phyloP scores from a whole-genome alignment of 2,797 vertebrate genomes.

The Etheostoma perlongum region DNA sequence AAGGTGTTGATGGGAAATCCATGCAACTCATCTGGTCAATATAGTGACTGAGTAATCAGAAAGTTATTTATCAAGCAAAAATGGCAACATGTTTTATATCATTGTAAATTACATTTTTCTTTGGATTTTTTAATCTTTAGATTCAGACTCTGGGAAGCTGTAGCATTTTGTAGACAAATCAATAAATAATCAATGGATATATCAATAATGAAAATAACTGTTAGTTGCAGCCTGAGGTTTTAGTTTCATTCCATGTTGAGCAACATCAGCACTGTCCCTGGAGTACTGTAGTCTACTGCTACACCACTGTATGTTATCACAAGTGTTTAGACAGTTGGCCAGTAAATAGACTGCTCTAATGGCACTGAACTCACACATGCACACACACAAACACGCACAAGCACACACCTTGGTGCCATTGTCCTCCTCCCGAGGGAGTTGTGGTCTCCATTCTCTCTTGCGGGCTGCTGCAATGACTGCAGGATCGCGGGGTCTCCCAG shows the following conservation, averaged over 20 bases:
- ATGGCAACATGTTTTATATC: background rate
- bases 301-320: constrained; percentile 76
- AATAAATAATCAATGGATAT: background rate
- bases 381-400: constrained; percentile 39
- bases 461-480: constrained; percentile 69
- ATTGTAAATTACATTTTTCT: background rate
- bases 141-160: background rate
- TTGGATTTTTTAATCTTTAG: background rate
- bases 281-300: constrained; percentile 50
- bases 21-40: background rate
- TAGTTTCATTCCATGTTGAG: constrained; percentile 25
- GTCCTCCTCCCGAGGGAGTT: constrained; percentile 62
- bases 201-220: constrained; percentile 12
- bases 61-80: background rate
- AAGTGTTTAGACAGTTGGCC: constrained; percentile 80
- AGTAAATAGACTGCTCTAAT: constrained; percentile 78
- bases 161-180: constrained; percentile 8
- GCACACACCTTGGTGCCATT: constrained; percentile 48
- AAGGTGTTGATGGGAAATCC: constrained; percentile 6
- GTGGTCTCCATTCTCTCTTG: constrained; percentile 69
- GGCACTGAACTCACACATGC: constrained; percentile 37
- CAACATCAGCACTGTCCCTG: constrained; percentile 34
- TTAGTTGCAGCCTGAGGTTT: background rate
- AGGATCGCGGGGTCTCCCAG: constrained; percentile 89
- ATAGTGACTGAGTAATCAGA: background rate